Evolutionary conservation across 2,113 vertebrate species (phyloP), one percentile per base, ranked within the genome.

Genomic region (Tragelaphus buxtoni): DNA sequence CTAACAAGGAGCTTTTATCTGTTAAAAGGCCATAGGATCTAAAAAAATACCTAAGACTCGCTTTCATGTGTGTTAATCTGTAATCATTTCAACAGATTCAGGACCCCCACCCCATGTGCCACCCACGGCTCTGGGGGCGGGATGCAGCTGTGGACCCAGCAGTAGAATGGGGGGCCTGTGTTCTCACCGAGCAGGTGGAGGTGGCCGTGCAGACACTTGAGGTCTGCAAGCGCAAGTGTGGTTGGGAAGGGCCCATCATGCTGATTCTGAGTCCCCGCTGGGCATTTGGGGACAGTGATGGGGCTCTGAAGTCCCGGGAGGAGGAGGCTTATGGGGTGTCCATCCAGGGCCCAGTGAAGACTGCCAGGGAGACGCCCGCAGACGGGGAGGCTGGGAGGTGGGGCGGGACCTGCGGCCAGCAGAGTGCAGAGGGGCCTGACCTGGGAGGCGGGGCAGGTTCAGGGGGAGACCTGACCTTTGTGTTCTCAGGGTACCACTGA

Each of bases 351-450:
- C 24, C 17, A 30, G 14, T 4, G 20, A 24, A 20, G 55, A 28
- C 56, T 24, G 13, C 22, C 22, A 0, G 79, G 51, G 51, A 24
- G 14, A 24, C 0, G 12, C 22, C 4, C 2, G 2, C 11, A 55
- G 51, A 24, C 1, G 7, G 28, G 49, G 39, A 51, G 24, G 22
- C 35, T 45, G 72, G 72, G 24, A 76, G 72, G 39, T 7, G 0
- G 32, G 49, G 49, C 5, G 2, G 22, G 17, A 24, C 18, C 5
- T 22, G 1, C 9, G 11, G 65, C 65, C 35, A 39, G 35, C 65
- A 72, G 20, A 22, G 65, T 10, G 72, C 24, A 17, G 30, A 49
- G 77, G 4, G 30, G 3, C 47, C 47, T 17, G 16, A 47, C 30
- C 47, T 80, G 77, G 77, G 74, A 47, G 4, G 74, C 0, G 7